These are phyloP conservation scores for Neostethus bicornis DNA, from an alignment of 2,797 vertebrate genomes.

Conservation along the genomic window DNA sequence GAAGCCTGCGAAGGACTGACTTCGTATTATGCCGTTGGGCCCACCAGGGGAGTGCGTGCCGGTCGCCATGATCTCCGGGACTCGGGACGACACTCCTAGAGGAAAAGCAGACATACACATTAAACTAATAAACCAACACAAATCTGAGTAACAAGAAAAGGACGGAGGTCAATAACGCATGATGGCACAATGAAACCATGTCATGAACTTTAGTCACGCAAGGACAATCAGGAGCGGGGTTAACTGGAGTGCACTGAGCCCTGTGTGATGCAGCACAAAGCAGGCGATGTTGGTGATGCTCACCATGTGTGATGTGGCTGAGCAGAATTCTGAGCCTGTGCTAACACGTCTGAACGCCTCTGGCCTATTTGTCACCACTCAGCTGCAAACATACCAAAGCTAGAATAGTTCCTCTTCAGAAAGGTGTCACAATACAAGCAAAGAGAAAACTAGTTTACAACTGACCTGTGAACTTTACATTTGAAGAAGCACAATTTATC, in stretches of 20 bases:
- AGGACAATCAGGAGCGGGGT: not conserved
- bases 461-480: not conserved
- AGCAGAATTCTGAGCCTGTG: slow-evolving; percentile 61
- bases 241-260: slow-evolving; percentile 20
- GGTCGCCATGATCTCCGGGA: slow-evolving; percentile 94
- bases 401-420: slow-evolving; percentile 21
- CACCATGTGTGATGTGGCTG: slow-evolving; percentile 33
- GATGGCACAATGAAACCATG: not conserved
- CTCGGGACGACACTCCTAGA: slow-evolving; percentile 89
- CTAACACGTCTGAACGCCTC: slow-evolving; percentile 42
- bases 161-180: not conserved
- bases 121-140: not conserved
- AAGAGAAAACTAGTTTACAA: slow-evolving; percentile 14
- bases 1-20: slow-evolving; percentile 98
- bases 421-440: slow-evolving; percentile 30
- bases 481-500: slow-evolving; percentile 6
- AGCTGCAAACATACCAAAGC: slow-evolving; percentile 33
- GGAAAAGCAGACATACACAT: slow-evolving; percentile 14
- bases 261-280: slow-evolving; percentile 21
- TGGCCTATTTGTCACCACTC: slow-evolving; percentile 24
- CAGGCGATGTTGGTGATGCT: slow-evolving; percentile 24
- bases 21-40: slow-evolving; percentile 97
- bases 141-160: not conserved
- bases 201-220: slow-evolving; percentile 8
- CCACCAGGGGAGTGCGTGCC: slow-evolving; percentile 94